phyloP scores from a whole-genome alignment of 2,888 invertebrate species.

The Mesorhabditis spiculigera region DNA sequence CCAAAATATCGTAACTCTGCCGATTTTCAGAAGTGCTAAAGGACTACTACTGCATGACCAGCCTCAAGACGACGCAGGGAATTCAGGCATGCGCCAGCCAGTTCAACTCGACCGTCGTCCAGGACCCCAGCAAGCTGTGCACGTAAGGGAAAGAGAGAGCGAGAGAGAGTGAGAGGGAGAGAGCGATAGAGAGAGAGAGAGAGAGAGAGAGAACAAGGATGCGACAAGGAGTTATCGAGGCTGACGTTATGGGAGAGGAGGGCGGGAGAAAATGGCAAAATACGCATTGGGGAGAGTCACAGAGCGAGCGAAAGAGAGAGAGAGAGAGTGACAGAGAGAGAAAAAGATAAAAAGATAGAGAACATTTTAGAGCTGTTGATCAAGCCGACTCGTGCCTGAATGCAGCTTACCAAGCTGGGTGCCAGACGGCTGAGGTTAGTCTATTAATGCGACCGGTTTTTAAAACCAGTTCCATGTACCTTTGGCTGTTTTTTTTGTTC shows the following conservation, averaged over 20 bases:
- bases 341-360: background rate
- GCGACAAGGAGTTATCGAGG: too few species aligned
- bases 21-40: conserved; percentile 23
- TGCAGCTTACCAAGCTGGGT: conserved; percentile 26
- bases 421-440: conserved; percentile 21
- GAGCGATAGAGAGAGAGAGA: background rate
- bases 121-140: conserved; percentile 29
- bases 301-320: background rate
- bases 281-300: conserved; percentile 12
- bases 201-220: background rate
- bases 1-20: background rate
- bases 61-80: conserved; percentile 19
- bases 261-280: background rate
- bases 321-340: background rate
- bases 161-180: background rate
- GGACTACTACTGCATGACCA: conserved; percentile 26
- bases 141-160: conserved; percentile 16
- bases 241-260: background rate
- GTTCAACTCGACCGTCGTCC: conserved; percentile 29
- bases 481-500: too few species aligned
- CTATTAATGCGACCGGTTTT: background rate
- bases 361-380: conserved; percentile 25
- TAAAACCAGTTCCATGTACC: too few species aligned
- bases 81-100: conserved; percentile 23
- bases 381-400: conserved; percentile 27